Evolutionary conservation across 2,113 vertebrate species (phyloP), one percentile per base, ranked within the genome.

Genomic region (Cyprichromis sp.): DNA sequence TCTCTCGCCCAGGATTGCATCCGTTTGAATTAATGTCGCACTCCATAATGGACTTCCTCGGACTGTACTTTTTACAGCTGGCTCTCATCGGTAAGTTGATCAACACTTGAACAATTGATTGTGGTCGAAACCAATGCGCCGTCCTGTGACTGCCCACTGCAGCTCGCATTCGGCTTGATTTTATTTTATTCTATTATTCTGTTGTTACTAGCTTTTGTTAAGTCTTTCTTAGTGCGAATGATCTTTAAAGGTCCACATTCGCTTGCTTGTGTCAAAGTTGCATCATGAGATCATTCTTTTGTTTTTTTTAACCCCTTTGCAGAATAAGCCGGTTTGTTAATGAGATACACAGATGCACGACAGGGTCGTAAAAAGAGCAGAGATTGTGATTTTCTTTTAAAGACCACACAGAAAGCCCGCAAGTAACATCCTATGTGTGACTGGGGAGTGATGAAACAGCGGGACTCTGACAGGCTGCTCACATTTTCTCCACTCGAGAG

Each of bases 31-130:
- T 80, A 34, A 86, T 79, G 83, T 76, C 89, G 86, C 87, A 54
- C 85, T 80, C 80, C 93, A 85, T 55, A 29, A 96, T 96, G 95
- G 95, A 95, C 94, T 91, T 95, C 84, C 82, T 95, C 89, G 94
- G 92, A 95, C 92, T 95, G 84, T 95, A 93, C 94, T 90, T 95
- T 88, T 61, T 96, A 6, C 95, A 94, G 94, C 93, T 96, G 88
- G 92, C 93, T 81, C 93, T 94, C 4, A 86, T 96, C 3, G 95
- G 95, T 96, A 59, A 96, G 95, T 95, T 93, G 47, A 88, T 36
- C 68, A 3, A 53, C 81, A 91, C 84, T 92, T 83, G 2, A 1
- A 14, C 34, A 31, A 76, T 76, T 85, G 24, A 53, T 42, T 34
- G 7, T 31, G 17, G 68, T n/a, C 53, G 26, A 90, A 59, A 68